Evolutionary conservation across 1,140 invertebrate species (phyloP), one percentile per base, ranked within the genome.

Genomic region (Phortica variegata): DNA sequence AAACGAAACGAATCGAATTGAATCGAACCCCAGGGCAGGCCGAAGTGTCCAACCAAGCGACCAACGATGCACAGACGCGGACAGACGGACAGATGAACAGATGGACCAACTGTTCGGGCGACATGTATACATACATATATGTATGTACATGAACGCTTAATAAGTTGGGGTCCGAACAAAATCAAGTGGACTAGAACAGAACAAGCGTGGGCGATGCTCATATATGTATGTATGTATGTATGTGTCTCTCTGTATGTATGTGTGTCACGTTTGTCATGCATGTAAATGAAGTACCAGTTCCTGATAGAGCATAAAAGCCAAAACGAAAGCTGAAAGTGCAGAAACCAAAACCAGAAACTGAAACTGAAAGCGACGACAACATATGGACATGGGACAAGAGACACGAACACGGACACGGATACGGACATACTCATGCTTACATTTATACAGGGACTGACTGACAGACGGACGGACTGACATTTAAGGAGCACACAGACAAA

Each of bases 211-310:
- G 26, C 39, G 48, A 44, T 47, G 38, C 33, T 32, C 45, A 38
- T 17, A 36, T 52, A 26, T 26, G 23, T 26, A 26, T 26, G n/a
- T n/a, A n/a, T n/a, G n/a, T n/a, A n/a, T n/a, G n/a, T 10, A 26
- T 5, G 10, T 6, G n/a, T n/a, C n/a, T n/a, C n/a, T n/a, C n/a
- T n/a, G n/a, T n/a, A n/a, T n/a, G n/a, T n/a, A n/a, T n/a, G 23
- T 10, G 29, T 48, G 39, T 40, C 61, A 61, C 61, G 61, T 65
- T 45, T 39, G 54, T 51, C 59, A 60, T 65, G 61, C 61, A 65
- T 65, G 61, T 65, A 65, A 65, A 65, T 65, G 61, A 65, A 65
- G 57, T 58, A n/a, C n/a, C n/a, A 60, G 61, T 65, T 65, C 16
- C 54, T 40, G 41, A 47, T 47, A 43, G 37, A 40, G 21, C 18